Evolutionary conservation across 2,888 invertebrate species (phyloP), one percentile per base, ranked within the genome.

Genomic region (Megamerina dolium): DNA sequence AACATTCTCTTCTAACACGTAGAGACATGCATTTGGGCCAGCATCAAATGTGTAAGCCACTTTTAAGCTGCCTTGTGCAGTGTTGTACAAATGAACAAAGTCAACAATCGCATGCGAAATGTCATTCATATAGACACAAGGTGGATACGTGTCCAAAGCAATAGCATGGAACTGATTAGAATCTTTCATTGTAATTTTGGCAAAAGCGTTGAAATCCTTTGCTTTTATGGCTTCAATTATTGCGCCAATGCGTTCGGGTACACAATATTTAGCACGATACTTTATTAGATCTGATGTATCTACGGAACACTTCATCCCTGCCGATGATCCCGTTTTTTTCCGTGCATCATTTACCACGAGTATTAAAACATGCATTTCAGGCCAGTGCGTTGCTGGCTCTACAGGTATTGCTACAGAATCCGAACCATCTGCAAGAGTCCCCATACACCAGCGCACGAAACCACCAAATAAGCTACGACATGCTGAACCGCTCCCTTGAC

Each of bases 41-140:
- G 99, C 99, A 78, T 99, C 99, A 75, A 92, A 99, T 13, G 97
- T 96, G 66, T 99, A 99, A 1, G 94, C 93, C 6, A 91, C 85
- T 72, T 81, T 85, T 14, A 73, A 68, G 48, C 74, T 67, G n/a
- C 81, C 80, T 59, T 74, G 75, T 19, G 75, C 68, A 32, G 79
- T 74, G 70, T 99, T 99, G 64, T 86, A 93, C 16, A 75, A 73
- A 71, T 96, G 92, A 38, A 96, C 78, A 45, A 94, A 72, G 46
- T 84, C 75, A 4, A 86, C 78, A 41, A 99, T 83, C 18, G 78
- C 74, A 65, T 85, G 83, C 1, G 97, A 96, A 1, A 81, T 76
- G 61, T 92, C 87, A 61, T 87, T 95, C 83, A 97, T 81, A 66
- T 99, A 99, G 12, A 83, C 76, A 66, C 87, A 86, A 1, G 99